Evolutionary conservation across 35 echinoderm and acorn worm species (phyloP).

Genomic region (Patiria miniata): DNA sequence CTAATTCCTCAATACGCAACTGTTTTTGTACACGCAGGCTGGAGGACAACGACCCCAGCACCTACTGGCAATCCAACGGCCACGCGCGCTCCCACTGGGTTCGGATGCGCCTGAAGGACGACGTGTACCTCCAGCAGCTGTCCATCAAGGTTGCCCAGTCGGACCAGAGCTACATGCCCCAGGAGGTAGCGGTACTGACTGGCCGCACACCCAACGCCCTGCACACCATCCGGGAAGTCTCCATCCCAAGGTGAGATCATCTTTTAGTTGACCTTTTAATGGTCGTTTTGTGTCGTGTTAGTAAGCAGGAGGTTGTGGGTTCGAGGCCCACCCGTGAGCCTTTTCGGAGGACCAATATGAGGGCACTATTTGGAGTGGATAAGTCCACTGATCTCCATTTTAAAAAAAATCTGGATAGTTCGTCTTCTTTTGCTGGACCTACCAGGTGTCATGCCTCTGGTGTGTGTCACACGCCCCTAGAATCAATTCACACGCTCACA

Average conservation of each 20-base stretch:
- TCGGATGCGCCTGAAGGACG: slow-evolving; percentile 61
- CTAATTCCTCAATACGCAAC: no score
- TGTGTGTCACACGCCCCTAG: no score
- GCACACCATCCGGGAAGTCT: slow-evolving; percentile 79
- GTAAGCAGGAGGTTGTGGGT: no score
- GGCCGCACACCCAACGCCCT: slow-evolving; percentile 66
- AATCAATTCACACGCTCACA: no score
- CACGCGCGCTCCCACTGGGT: slow-evolving; percentile 90
- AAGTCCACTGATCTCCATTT: no score
- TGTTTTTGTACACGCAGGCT: slow-evolving; percentile 43
- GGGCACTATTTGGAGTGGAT: no score
- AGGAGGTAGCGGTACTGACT: slow-evolving; percentile 76
- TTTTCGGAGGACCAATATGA: no score
- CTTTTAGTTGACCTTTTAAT: neutral
- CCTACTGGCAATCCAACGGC: slow-evolving; percentile 97
- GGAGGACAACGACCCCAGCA: slow-evolving; percentile 66
- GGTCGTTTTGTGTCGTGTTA: neutral
- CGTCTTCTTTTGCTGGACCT: no score
- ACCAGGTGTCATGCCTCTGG: no score
- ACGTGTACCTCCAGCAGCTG: slow-evolving; percentile 75
- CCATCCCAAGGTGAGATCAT: slow-evolving; percentile 65
- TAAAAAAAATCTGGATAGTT: no score
- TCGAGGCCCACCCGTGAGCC: neutral
- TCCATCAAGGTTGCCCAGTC: slow-evolving; percentile 74
- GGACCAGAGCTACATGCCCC: slow-evolving; percentile 99